These are phyloP conservation scores for Morelia viridis DNA, from an alignment of 2,797 vertebrate species.

Conservation along the genomic window DNA sequence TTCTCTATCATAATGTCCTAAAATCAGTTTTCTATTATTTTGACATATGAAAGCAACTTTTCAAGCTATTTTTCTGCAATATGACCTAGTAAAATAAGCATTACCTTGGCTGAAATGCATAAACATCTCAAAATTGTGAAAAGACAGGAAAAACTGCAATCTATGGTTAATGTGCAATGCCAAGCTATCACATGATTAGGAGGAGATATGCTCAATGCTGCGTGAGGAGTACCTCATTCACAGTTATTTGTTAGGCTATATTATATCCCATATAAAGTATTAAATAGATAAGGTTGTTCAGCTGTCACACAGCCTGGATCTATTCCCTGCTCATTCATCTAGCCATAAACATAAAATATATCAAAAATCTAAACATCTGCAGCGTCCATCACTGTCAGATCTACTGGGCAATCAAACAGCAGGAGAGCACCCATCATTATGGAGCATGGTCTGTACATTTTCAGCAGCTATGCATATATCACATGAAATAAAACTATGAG, in stretches of 20 bases:
- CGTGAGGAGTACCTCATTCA: constrained; percentile 43
- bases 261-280: constrained; percentile 40
- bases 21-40: constrained; percentile 69
- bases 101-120: constrained; percentile 64
- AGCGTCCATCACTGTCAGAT: constrained; percentile 62
- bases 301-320: constrained; percentile 54
- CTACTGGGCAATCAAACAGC: constrained; percentile 51
- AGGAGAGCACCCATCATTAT: constrained; percentile 43
- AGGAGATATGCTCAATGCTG: constrained; percentile 36
- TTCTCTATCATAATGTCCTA: constrained; percentile 72
- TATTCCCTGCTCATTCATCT: constrained; percentile 53
- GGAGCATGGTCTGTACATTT: constrained; percentile 31
- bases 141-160: constrained; percentile 42
- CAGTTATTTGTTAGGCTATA: constrained; percentile 53
- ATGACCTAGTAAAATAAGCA: constrained; percentile 67
- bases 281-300: constrained; percentile 50
- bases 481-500: constrained; percentile 45
- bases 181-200: constrained; percentile 41
- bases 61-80: constrained; percentile 60
- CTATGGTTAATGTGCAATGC: constrained; percentile 52
- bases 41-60: constrained; percentile 73
- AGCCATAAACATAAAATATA: constrained; percentile 56
- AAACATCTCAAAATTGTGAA: constrained; percentile 56
- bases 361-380: constrained; percentile 60
- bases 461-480: constrained; percentile 19